Percentiles rank a stretch among this genome's conserved stretches.
phyloP scores from a whole-genome alignment of 2,113 vertebrate species.

The Sinocyclocheilus rhinocerous region DNA sequence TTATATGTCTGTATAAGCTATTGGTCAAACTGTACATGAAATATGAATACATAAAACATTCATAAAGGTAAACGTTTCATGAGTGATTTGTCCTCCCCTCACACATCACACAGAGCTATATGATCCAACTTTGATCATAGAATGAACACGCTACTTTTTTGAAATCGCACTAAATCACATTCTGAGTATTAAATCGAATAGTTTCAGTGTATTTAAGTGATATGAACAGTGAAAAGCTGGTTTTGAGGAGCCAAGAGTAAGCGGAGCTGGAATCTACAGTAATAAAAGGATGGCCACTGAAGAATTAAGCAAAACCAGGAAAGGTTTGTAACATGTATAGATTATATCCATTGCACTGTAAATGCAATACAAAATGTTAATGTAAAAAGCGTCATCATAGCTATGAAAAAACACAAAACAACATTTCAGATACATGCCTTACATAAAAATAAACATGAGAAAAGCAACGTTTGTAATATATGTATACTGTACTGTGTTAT shows the following conservation, averaged over 20 bases:
- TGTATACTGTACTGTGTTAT: background rate
- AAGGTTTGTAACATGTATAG: background rate
- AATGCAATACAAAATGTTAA: conserved; percentile 3
- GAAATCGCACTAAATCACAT: background rate
- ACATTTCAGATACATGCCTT: background rate
- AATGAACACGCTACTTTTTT: background rate
- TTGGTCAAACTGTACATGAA: conserved; percentile 72
- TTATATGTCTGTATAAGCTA: conserved; percentile 77
- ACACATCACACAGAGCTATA: background rate
- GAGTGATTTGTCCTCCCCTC: background rate
- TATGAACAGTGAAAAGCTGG: background rate
- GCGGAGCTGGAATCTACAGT: background rate
- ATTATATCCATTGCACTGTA: background rate
- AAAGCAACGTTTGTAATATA: background rate
- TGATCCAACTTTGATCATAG: background rate
- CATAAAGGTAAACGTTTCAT: conserved; percentile 59
- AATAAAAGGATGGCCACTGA: background rate
- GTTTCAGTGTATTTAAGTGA: background rate
- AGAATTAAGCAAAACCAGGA: background rate
- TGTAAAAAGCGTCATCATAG: background rate
- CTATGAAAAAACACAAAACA: conserved; percentile 13
- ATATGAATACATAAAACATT: conserved; percentile 67
- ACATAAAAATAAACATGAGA: too few relatives aligned
- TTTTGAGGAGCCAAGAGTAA: background rate
- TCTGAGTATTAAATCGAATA: background rate